Evolutionary conservation across 2,113 vertebrate genomes (phyloP).

Genomic region (Sinosuthora webbiana): DNA sequence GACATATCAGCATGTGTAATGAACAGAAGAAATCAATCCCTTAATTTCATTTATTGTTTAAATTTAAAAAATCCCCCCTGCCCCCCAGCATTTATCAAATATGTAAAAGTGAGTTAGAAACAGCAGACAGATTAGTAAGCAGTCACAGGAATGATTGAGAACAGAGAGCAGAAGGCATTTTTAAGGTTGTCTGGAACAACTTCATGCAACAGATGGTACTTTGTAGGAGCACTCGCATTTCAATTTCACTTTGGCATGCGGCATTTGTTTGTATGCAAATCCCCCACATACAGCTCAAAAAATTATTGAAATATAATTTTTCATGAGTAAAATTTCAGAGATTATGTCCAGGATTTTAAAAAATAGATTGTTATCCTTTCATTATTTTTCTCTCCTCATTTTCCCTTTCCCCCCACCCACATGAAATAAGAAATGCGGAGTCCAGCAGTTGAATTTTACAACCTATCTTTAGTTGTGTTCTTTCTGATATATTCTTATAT

Average conservation of each 20-base stretch:
- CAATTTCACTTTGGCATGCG: not conserved
- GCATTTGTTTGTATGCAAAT: not conserved
- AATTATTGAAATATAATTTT: not conserved
- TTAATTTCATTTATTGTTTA: not conserved
- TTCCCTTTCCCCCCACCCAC: not conserved
- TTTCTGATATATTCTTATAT: not conserved
- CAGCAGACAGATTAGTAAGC: not conserved
- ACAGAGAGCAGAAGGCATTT: slow-evolving; percentile 33
- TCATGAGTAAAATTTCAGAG: not conserved
- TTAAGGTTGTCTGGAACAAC: not conserved
- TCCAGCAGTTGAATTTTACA: not conserved
- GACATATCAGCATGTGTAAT: not conserved
- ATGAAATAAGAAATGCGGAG: not conserved
- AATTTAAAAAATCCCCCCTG: not conserved
- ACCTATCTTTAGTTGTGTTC: not conserved
- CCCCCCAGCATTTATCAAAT: not conserved
- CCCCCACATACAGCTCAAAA: not conserved
- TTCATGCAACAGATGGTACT: slow-evolving; percentile 46
- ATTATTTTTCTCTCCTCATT: not conserved
- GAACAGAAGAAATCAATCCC: not conserved
- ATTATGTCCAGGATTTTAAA: not conserved
- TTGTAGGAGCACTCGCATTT: slow-evolving; percentile 6
- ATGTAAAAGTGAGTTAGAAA: not conserved
- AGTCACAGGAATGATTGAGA: not conserved
- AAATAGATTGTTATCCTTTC: not conserved